Percentiles rank a stretch among this genome's conserved stretches.
Conservation (phyloP, 2,888 invertebrate genomes). For the Ferrisia virgata region DNA sequence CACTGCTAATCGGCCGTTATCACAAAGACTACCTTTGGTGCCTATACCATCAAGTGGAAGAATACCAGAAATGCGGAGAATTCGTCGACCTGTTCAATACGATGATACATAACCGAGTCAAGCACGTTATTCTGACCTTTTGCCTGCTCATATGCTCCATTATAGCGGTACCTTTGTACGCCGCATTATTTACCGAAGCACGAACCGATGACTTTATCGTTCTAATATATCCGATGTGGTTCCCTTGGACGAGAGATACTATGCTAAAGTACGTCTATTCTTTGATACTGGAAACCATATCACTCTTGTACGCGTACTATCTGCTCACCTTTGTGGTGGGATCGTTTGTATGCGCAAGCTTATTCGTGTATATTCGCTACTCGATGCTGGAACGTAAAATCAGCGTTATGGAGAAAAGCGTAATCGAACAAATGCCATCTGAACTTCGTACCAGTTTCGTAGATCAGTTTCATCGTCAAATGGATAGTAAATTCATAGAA, state of each 20-base stretch:
- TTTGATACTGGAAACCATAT: background rate
- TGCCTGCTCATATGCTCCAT: background rate
- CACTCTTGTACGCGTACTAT: background rate
- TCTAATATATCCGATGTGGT: background rate
- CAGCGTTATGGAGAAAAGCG: background rate
- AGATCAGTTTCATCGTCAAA: background rate
- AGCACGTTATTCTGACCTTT: background rate
- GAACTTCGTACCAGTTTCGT: background rate
- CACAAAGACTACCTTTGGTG: background rate
- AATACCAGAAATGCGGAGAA: background rate
- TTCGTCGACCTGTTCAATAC: background rate
- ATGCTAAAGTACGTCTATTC: background rate
- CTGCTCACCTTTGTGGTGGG: background rate
- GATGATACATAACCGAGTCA: background rate
- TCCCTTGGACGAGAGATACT: constrained; percentile 10
- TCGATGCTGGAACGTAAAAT: background rate
- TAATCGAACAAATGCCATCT: background rate
- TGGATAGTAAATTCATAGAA: background rate
- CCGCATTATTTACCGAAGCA: background rate
- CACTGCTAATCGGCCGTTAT: background rate
- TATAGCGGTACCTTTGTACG: background rate
- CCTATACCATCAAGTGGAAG: background rate
- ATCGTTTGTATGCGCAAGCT: background rate
- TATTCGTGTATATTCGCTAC: background rate
- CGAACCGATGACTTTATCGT: background rate